Percentiles rank a stretch among this genome's conserved stretches.
Conservation (phyloP, 1,140 invertebrate genomes). For the Oncopodura yosiiana region DNA sequence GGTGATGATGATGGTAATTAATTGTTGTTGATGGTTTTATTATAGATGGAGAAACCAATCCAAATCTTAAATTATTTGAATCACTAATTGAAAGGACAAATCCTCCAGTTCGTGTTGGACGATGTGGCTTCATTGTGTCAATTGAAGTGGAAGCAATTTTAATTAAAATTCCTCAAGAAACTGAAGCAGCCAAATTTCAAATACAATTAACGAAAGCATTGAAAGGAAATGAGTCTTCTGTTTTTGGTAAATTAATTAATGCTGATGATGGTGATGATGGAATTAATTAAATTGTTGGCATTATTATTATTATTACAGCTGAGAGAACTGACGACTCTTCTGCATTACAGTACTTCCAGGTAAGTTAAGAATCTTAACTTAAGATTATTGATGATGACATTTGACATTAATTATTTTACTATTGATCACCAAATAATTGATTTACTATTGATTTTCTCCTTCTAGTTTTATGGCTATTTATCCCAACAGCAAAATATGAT, state of each 20-base stretch:
- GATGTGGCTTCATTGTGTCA: conserved; percentile 21
- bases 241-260: too few relatives aligned
- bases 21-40: neutral
- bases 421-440: neutral
- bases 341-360: conserved; percentile 86
- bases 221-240: conserved; percentile 64
- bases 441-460: conserved; percentile 19
- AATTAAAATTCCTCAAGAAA: conserved; percentile 14
- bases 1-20: conserved; percentile 24
- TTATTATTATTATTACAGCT: too few relatives aligned
- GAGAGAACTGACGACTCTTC: conserved; percentile 93
- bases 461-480: conserved; percentile 96
- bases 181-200: conserved; percentile 67
- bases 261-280: too few relatives aligned
- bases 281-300: too few relatives aligned
- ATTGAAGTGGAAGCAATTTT: conserved; percentile 18
- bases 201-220: conserved; percentile 65
- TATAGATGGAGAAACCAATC: conserved; percentile 14
- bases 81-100: conserved; percentile 21
- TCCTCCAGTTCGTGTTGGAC: conserved; percentile 22
- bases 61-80: conserved; percentile 11
- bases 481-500: conserved; percentile 99
- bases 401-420: conserved; percentile 2
- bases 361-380: conserved; percentile 37
- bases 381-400: neutral